Evolutionary conservation across 2,888 invertebrate species (phyloP), one percentile per base, ranked within the genome.

Genomic region (Steinernema carpocapsae): DNA sequence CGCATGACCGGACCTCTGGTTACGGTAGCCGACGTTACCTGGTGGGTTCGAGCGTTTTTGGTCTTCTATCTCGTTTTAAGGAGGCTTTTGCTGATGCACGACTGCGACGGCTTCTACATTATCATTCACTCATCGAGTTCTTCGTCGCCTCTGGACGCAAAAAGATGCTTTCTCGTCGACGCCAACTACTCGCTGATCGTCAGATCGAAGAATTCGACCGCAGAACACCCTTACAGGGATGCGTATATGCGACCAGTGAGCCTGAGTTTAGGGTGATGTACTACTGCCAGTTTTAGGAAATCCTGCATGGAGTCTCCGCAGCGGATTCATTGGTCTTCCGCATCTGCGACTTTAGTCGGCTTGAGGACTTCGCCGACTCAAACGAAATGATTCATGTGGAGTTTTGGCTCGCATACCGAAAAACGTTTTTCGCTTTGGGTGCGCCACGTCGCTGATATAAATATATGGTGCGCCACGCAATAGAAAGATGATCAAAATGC

Each of bases 351-450:
- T 64, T 64, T 7, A 29, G 29, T 3, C 64, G 19, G 1, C 32
- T 64, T 1, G 37, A 64, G 32, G 37, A 64, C 32, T 64, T 32
- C 64, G 32, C 29, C 32, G 64, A 64, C n/a, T 29, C 32, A 29
- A 32, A 17, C 29, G 64, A 17, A 10, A 26, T 64, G 2, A 2
- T 64, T n/a, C 64, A 64, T 32, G 64, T 64, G 32, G 64, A 64
- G 32, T 64, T 29, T n/a, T 64, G 64, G 64, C 64, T 64, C 64
- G 64, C 64, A 29, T 64, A 29, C n/a, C 64, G 64, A 6, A 64
- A 64, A 26, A 29, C 32, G 32, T 64, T 64, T 29, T 64, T 64
- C 3, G 64, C 32, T 19, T 14, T 17, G 6, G 48, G 19, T 4
- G 48, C 48, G 3, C 48, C 48, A 10, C 37, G 37, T 37, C 37